A percentile compares a stretch with the other conserved stretches of the same genome.
Conservation (phyloP, 2,113 vertebrate genomes). For the Odobenus rosmarus region DNA sequence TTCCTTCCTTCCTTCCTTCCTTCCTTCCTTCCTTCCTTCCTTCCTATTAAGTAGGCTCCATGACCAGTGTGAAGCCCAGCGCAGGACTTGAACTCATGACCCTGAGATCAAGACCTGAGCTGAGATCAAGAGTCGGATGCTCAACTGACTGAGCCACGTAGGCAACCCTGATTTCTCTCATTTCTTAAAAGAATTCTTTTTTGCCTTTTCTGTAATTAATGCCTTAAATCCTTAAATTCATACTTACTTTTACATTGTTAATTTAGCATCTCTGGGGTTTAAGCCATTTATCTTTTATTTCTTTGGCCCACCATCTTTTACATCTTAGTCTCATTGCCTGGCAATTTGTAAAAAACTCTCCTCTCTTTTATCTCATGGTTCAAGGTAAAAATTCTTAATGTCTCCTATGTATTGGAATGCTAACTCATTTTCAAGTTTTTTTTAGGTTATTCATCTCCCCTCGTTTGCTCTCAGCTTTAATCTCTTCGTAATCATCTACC, state of each 20-base stretch:
- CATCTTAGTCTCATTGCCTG: neutral
- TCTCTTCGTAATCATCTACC: neutral
- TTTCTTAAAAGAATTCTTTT: neutral
- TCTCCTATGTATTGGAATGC: neutral
- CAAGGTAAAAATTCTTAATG: neutral
- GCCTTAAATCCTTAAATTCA: neutral
- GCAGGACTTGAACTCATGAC: neutral
- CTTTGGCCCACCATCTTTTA: neutral
- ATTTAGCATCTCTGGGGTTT: neutral
- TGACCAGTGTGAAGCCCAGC: neutral
- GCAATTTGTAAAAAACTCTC: neutral
- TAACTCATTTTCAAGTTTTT: neutral
- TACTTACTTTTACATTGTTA: neutral
- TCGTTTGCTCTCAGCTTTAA: conserved; percentile 2
- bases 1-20: neutral
- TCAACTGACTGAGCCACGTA: neutral
- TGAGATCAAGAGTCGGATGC: neutral
- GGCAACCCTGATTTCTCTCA: neutral
- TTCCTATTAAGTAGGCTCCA: neutral
- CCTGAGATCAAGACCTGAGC: neutral
- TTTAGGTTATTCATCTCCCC: neutral
- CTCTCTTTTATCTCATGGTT: neutral
- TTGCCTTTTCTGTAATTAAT: neutral
- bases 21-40: too few relatives aligned
- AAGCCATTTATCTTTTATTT: neutral